Base-by-base conservation (phyloP, 2,113 vertebrate species). In the Callaeas wilsoni region DNA sequence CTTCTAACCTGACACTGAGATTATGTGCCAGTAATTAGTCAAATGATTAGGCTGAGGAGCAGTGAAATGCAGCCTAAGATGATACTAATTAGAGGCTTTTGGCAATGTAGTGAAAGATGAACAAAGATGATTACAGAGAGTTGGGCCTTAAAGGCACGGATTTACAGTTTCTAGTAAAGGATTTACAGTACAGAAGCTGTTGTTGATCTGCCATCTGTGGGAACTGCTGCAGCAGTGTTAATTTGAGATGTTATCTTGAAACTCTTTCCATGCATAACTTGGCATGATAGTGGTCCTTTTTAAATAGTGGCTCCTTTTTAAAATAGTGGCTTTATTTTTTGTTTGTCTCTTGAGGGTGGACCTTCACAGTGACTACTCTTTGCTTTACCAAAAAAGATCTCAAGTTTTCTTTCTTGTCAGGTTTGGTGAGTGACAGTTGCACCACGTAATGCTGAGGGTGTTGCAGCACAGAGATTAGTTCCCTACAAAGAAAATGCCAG, bases 21-120 rank as follows among this genome's bases (percentile, higher is more conserved):
- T 93, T 82, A 65, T 57, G 57, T 95, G 53, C 46, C 46, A 87
- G 62, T 89, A 93, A 95, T 96, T 96, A 96, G 87, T 87, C 67
- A 94, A 62, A 68, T 96, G 84, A 87, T 93, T 57, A 89, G 95
- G 57, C 60, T 93, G 84, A 73, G 62, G 70, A 85, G 81, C 89
- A 95, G 91, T 76, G 86, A 96, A 93, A 97, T 89, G 86, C 94
- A 84, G 59, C 71, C 82, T 88, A 74, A 93, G 39, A 92, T 94
- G 76, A 84, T 90, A 56, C 94, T 96, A 96, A 96, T 97, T 97
- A 97, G 84, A 37, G 81, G 77, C 91, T 96, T 94, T 96, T 91
- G 81, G 93, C 89, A 89, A 18, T 19, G 46, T 55, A 73, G 78
- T 60, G 81, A 79, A 75, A 82, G 91, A 95, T 91, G 84, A 95